Base-by-base conservation (phyloP, 64 coral and sea anemone genomes). In the Trachythela sp. region DNA sequence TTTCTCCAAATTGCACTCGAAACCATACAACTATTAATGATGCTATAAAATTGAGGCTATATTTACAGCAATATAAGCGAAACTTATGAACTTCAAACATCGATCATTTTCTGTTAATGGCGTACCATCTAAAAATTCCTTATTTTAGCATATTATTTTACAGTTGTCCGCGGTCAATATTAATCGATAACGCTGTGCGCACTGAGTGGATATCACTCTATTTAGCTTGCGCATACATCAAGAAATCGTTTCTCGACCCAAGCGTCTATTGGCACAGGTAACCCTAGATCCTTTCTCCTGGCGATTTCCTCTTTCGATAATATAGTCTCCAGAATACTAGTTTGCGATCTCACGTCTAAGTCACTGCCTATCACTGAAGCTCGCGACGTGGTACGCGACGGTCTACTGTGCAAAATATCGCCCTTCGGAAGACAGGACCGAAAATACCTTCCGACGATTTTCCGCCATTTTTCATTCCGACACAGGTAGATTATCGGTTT, bases 401-500 rank as follows among this genome's bases (percentile, higher is more conserved):
- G 1, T 27, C 56, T 20, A 26, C 26, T n/a, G 20, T 64, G 20
- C 20, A 26, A 26, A 64, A 26, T 64, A 20, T 26, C 6, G 56
- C 15, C 26, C 8, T 64, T 64, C 22, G 56, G 56, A 64, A 64
- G 56, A 26, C 56, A 64, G 20, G 9, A 32, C 1, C 48, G 17
- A 59, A 38, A 54, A 36, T 39, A 84, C 71, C 14, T 54, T 43
- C 2, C 8, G 9, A 87, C 9, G 30, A 49, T 26, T 31, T 51
- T 18, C 0, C 13, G 77, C 68, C 30, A 84, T 14, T 76, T 38
- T 50, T 48, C 39, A 24, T 89, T 87, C 45, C 89, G 85, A 72
- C 24, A 48, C 0, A 88, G 88, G 85, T 94, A 97, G 48, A 97
- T 92, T 0, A 85, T 51, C 4, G 95, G 95, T 39, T 97, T 97